Evolutionary conservation across 2,113 vertebrate genomes (phyloP), one percentile per base, ranked within the genome.

Genomic region (Lanius ludovicianus): DNA sequence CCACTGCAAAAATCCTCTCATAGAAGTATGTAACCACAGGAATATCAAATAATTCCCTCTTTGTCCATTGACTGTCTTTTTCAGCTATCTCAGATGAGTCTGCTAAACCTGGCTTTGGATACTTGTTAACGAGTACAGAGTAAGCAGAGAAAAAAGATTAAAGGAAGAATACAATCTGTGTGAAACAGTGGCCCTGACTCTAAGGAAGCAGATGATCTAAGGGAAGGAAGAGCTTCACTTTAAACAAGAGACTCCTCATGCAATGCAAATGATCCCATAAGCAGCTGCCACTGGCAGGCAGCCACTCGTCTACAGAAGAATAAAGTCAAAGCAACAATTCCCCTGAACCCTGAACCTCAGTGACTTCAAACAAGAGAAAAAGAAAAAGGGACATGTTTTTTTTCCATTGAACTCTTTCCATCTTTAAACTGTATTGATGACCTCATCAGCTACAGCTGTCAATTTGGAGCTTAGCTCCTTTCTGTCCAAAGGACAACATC

Each of bases 241-340:
- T 97, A 97, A 98, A 98, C 96, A 95, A 96, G 97, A 97, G 96
- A 83, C 97, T 96, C 87, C 37, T 91, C 97, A 91, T 97, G 97
- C 97, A 98, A 98, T 98, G 98, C 98, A 98, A 98, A 98, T 98
- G 95, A 98, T 98, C 96, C 98, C 80, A 95, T 82, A 81, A 93
- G 97, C 98, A 98, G 98, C 98, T 98, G 98, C 97, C 97, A 95
- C 97, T 98, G 98, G 98, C 98, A 98, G 93, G 63, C 98, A 98
- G 98, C 98, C 98, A 98, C 97, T 96, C 94, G 94, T 96, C 97
- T 98, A 96, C 97, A 93, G 49, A 95, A 98, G 97, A 98, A 98
- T 98, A 98, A 98, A 98, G 95, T 96, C 97, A 97, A 97, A 97
- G 96, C 96, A 97, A 97, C 97, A 98, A 98, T 98, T 97, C 97